Conservation (phyloP, 2,113 vertebrate genomes). For the Canis aureus region DNA sequence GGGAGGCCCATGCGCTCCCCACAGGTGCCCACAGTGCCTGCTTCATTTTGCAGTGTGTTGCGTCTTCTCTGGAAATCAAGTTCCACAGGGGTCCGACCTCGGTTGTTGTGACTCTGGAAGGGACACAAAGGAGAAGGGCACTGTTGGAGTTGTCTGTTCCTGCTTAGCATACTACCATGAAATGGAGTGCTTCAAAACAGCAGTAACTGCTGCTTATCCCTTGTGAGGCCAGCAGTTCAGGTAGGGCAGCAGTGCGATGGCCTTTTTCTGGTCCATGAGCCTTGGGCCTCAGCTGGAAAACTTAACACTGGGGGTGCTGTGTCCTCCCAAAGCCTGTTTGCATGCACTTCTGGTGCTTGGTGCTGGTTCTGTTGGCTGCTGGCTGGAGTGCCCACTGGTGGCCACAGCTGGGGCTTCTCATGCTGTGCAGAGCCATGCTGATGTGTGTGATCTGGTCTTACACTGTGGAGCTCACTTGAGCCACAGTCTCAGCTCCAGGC, state of each 20-base stretch:
- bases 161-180: accelerated
- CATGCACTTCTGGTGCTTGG: accelerated
- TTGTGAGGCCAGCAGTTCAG: background rate
- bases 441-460: background rate
- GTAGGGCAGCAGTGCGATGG: too few relatives aligned
- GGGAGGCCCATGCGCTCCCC: background rate
- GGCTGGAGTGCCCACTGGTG: background rate
- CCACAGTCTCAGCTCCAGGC: background rate
- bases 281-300: background rate
- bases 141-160: background rate
- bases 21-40: background rate
- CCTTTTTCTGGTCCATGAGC: background rate
- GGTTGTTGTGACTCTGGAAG: background rate
- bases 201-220: accelerated
- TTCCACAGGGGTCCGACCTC: background rate
- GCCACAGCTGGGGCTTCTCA: background rate
- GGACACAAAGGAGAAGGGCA: background rate
- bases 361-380: too few relatives aligned
- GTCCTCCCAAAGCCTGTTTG: background rate
- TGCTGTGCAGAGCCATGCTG: background rate
- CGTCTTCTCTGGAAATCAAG: background rate
- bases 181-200: background rate
- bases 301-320: too few relatives aligned
- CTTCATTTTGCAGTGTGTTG: background rate
- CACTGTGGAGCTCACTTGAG: too few relatives aligned